Evolutionary conservation across 2,113 vertebrate genomes (phyloP).

Genomic region (Pelecanus crispus): DNA sequence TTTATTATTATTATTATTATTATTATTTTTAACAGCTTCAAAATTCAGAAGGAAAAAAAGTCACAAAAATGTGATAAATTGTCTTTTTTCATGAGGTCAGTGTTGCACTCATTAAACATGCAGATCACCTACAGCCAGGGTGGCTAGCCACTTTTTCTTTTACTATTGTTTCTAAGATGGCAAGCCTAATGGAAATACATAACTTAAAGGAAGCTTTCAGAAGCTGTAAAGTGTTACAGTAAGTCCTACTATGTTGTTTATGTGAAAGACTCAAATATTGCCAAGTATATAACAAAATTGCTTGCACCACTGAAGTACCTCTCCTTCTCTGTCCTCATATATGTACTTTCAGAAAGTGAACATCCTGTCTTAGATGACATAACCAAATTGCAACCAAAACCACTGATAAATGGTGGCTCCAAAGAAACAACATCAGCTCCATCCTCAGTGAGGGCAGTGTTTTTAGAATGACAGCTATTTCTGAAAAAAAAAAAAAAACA

Average conservation of each 20-base stretch:
- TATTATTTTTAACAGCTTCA: too few relatives aligned
- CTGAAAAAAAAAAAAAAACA: too few relatives aligned
- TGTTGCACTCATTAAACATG: not conserved
- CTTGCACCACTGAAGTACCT: not conserved
- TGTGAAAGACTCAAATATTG: not conserved
- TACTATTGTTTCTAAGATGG: not conserved
- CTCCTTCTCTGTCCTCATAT: not conserved
- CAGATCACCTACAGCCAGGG: not conserved
- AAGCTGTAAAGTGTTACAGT: not conserved
- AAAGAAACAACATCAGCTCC: not conserved
- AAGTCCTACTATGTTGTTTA: not conserved
- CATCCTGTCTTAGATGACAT: not conserved
- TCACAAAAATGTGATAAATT: not conserved
- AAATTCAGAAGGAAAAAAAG: not conserved
- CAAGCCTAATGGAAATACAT: not conserved
- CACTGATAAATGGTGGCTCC: not conserved
- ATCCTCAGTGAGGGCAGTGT: not conserved
- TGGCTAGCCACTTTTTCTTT: not conserved
- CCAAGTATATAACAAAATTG: not conserved
- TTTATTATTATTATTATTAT: too few relatives aligned
- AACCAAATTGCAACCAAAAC: not conserved
- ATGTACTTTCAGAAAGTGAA: not conserved
- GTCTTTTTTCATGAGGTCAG: not conserved
- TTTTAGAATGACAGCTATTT: not conserved
- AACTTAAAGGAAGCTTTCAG: not conserved